Evolutionary conservation across 2,797 vertebrate genomes (phyloP), one percentile per base, ranked within the genome.

Genomic region (Bucorvus abyssinicus): DNA sequence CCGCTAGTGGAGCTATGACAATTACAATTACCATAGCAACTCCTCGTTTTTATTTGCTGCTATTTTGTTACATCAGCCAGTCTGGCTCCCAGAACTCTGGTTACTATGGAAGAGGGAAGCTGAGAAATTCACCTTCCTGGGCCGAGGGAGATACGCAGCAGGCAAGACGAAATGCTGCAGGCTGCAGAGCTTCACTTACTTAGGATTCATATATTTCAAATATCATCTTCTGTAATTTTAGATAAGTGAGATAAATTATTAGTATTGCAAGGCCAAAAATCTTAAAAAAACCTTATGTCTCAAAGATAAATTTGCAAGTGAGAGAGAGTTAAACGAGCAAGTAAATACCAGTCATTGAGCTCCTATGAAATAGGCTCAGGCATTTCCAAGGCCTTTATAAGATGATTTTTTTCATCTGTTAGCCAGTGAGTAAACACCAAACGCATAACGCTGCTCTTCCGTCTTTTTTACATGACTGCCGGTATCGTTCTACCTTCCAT

Each of bases 1-100:
- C 47, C 64, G 42, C 61, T 63, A 29, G 16, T 24, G 64, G 92
- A 89, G 89, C 90, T 75, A 20, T 36, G 61, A 76, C 84, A 88
- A 83, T 47, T 47, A 50, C 59, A 93, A 94, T 82, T 95, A 68
- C 92, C 87, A 86, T 90, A 95, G 88, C 84, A 95, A 94, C 81
- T 93, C 45, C 45, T 60, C 82, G 60, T 92, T 89, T 87, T 77
- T 53, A 87, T 87, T 88, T 93, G 68, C 81, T 89, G 81, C 87
- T 92, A 32, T 74, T 89, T 57, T 64, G 53, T 70, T 87, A 49
- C 87, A 85, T 73, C 85, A 93, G 64, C 82, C 89, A 89, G 75
- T 47, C 92, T 68, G 30, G 30, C 34, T 84, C 84, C 68, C 77
- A 67, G 64, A 56, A 60, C 30, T 56, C 44, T 57, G 80, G 84